phyloP scores from a whole-genome alignment of 2,797 vertebrate species.

The Darevskia nairensis region DNA sequence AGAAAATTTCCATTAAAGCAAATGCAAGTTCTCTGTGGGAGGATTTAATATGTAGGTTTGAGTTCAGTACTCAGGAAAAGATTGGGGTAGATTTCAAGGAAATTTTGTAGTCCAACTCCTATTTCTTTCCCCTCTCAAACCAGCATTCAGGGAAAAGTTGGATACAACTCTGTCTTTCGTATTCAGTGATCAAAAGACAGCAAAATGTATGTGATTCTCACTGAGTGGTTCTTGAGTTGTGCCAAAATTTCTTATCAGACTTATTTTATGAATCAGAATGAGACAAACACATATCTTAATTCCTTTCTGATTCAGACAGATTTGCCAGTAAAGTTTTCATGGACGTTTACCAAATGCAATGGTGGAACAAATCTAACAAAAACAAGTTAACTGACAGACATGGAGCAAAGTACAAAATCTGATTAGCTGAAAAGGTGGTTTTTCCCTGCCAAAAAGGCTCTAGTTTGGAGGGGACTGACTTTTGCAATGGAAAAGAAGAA shows the following conservation, averaged over 20 bases:
- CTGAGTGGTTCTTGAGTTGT: not conserved
- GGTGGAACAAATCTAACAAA: not conserved
- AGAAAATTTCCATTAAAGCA: not conserved
- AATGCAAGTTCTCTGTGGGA: not conserved
- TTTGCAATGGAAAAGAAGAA: too few relatives aligned
- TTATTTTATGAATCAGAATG: not conserved
- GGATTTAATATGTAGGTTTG: not conserved
- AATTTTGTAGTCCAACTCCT: not conserved
- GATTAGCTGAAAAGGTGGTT: not conserved
- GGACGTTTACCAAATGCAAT: not conserved
- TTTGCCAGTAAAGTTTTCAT: not conserved
- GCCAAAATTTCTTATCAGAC: not conserved
- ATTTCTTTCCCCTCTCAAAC: not conserved
- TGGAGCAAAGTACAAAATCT: not conserved
- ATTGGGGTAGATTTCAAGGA: not conserved
- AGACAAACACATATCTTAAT: not conserved
- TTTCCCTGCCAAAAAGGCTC: not conserved
- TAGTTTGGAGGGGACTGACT: too few relatives aligned
- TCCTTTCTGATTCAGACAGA: not conserved
- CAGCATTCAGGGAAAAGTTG: constrained; percentile 9
- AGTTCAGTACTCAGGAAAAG: constrained; percentile 3
- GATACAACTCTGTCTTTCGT: not conserved
- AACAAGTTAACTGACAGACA: not conserved
- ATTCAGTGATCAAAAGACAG: constrained; percentile 2
- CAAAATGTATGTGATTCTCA: not conserved